Evolutionary conservation across 2,888 invertebrate genomes (phyloP), one percentile per base, ranked within the genome.

Genomic region (Cheilosia vernalis): DNA sequence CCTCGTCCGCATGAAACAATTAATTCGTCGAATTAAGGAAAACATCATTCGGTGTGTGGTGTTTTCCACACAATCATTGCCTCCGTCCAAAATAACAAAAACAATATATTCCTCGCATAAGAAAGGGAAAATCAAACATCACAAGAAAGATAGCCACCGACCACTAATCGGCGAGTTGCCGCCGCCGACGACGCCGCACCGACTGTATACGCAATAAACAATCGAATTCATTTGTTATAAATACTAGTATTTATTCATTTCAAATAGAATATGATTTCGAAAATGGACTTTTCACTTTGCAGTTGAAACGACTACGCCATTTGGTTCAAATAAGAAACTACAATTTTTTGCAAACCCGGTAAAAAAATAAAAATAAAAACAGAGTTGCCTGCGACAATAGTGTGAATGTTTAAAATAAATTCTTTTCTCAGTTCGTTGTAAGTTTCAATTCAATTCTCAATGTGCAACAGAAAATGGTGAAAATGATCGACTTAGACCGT

Each of bases 401-500:
- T 24, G 51, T 5, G 13, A 44, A 51, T 51, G 51, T 51, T 51
- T 1, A 15, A 19, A 37, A 19, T n/a, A 10, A 21, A 7, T 5
- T 64, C 30, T 2, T 40, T 33, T 55, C 24, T n/a, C 3, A 40
- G 37, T 37, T 37, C 37, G 13, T 37, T n/a, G 44, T 40, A 27
- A 40, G 10, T 73, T 55, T 40, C 7, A 21, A 58, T 42, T 69
- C 2, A n/a, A 53, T 42, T 69, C 33, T 69, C 61, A 85, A 85
- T 85, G 85, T 77, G 72, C 56, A 87, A 87, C 87, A 88, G 87
- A 90, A 89, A 89, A 91, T 91, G 91, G 91, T 92, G 88, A 91
- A 89, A 90, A 94, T 94, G 94, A 90, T 94, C 91, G 94, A 94
- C 93, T 93, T 94, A 90, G 93, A 94, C 90, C 93, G 94, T 89